Conservation (phyloP, 2,888 invertebrate species). For the Proisotoma minuta region DNA sequence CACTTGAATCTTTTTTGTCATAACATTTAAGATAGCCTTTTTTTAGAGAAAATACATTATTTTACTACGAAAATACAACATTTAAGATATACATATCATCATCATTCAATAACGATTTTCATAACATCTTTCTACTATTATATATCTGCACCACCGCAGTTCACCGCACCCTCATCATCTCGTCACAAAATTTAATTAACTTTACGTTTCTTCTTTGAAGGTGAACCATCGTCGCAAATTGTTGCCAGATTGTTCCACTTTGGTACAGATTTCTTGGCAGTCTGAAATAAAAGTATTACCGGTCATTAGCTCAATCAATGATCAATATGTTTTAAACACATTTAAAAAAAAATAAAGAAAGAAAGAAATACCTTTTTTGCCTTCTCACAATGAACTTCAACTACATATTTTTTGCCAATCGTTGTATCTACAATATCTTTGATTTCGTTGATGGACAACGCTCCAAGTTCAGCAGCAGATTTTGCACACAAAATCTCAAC, state of each 20-base stretch:
- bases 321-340: background rate
- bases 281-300: conserved; percentile 10
- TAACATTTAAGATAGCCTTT: too few relatives aligned
- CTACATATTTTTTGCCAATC: conserved; percentile 29
- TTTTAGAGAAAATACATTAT: background rate
- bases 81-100: too few relatives aligned
- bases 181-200: background rate
- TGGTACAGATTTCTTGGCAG: conserved; percentile 31
- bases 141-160: conserved; percentile 7
- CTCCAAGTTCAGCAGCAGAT: conserved; percentile 33
- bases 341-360: background rate
- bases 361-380: conserved; percentile 33
- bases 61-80: background rate
- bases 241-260: conserved; percentile 43
- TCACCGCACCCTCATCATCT: conserved; percentile 1
- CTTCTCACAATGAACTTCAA: conserved; percentile 39
- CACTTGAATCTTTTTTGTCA: background rate
- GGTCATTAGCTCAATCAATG: background rate
- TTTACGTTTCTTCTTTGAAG: conserved; percentile 33
- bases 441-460: conserved; percentile 34
- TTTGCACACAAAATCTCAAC: conserved; percentile 41
- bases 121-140: conserved; percentile 10
- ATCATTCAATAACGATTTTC: too few relatives aligned
- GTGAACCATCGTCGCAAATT: conserved; percentile 31
- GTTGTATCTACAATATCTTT: conserved; percentile 33